These are phyloP conservation scores for Zonitis immaculata DNA, from an alignment of 2,888 invertebrate species.

Conservation along the genomic window DNA sequence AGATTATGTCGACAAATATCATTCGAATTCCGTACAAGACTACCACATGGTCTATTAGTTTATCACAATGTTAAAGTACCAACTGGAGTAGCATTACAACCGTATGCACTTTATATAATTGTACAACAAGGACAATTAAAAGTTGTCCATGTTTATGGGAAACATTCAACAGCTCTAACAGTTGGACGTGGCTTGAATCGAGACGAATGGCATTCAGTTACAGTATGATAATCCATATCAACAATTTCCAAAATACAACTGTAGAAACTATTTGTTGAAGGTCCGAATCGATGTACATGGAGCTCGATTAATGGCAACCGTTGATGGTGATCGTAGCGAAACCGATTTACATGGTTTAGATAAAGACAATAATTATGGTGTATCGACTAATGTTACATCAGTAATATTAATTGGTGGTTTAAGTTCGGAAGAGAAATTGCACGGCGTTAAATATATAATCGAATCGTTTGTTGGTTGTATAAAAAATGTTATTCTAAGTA, in stretches of 20 bases:
- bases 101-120: conserved; percentile 86
- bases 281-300: conserved; percentile 82
- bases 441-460: conserved; percentile 88
- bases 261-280: conserved; percentile 41
- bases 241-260: not conserved
- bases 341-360: conserved; percentile 78
- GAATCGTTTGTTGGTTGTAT: conserved; percentile 92
- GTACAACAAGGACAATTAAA: conserved; percentile 89
- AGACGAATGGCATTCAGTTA: conserved; percentile 87
- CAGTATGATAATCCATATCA: conserved; percentile 48
- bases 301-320: conserved; percentile 76
- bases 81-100: conserved; percentile 70
- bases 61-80: conserved; percentile 90
- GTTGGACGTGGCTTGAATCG: conserved; percentile 84
- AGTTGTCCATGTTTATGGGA: conserved; percentile 88
- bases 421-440: conserved; percentile 81
- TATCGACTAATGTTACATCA: conserved; percentile 78
- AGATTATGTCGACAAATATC: conserved; percentile 84
- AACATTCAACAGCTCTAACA: conserved; percentile 76
- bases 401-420: conserved; percentile 85
- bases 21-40: conserved; percentile 80
- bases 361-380: conserved; percentile 81
- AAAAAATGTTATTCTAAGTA: conserved; percentile 78
- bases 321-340: conserved; percentile 79
- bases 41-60: conserved; percentile 82